Conservation (phyloP, 2,888 invertebrate species). For the Spodoptera littoralis region DNA sequence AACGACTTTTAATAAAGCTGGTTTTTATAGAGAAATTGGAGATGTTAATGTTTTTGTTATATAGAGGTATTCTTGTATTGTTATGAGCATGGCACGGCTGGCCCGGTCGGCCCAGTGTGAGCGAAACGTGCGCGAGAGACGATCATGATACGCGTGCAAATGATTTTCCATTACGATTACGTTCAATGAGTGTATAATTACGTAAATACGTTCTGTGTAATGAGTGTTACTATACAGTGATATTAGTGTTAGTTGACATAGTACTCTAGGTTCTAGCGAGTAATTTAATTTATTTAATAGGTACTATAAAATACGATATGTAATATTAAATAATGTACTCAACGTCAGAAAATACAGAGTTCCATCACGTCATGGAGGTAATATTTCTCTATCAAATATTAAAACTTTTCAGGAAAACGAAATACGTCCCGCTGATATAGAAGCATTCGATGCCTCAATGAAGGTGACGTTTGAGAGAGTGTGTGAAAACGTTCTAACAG, state of each 20-base stretch:
- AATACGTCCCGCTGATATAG: slow-evolving; percentile 79
- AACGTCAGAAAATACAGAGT: slow-evolving; percentile 46
- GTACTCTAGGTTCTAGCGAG: not conserved
- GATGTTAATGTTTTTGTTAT: slow-evolving; percentile 49
- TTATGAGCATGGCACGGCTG: slow-evolving; percentile 59
- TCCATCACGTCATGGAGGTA: slow-evolving; percentile 53
- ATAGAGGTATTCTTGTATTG: slow-evolving; percentile 57
- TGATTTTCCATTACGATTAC: slow-evolving; percentile 61
- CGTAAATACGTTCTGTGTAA: slow-evolving; percentile 56
- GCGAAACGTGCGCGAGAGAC: slow-evolving; percentile 69
- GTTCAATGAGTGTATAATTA: slow-evolving; percentile 60
- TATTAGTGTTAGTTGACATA: slow-evolving; percentile 6
- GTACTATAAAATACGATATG: slow-evolving; percentile 16
- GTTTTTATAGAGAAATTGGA: slow-evolving; percentile 31
- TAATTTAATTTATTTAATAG: not conserved
- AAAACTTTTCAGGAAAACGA: slow-evolving; percentile 82
- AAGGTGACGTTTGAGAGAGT: slow-evolving; percentile 81
- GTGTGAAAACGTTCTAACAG: slow-evolving; percentile 66
- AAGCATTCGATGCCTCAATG: slow-evolving; percentile 85
- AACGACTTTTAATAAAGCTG: slow-evolving; percentile 42
- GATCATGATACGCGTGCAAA: slow-evolving; percentile 67
- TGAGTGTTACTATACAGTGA: slow-evolving; percentile 40
- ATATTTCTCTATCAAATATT: slow-evolving; percentile 51
- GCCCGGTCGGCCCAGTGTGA: slow-evolving; percentile 62
- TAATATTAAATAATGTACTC: slow-evolving; percentile 40